phyloP scores from a whole-genome alignment of 2,888 invertebrate species.

The Lasioglossum zephyrum region DNA sequence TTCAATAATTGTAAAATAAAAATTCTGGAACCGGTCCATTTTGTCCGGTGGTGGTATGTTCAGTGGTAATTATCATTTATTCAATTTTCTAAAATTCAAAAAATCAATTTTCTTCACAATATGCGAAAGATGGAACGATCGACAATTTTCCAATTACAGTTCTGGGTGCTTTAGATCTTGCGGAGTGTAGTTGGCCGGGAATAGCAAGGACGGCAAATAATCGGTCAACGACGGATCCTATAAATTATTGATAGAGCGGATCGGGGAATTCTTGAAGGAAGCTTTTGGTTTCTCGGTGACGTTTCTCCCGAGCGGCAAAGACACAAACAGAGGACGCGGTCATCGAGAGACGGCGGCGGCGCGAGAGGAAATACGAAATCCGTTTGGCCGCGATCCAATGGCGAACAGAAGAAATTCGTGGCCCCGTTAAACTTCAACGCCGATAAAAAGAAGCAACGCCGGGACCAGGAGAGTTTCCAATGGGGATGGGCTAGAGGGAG shows the following conservation, averaged over 20 bases:
- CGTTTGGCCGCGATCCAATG: slow-evolving; percentile 61
- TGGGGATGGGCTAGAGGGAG: neutral
- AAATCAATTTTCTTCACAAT: too few relatives aligned
- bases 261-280: slow-evolving; percentile 15
- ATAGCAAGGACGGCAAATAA: neutral
- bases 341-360: slow-evolving; percentile 35
- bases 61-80: neutral
- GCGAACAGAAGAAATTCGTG: slow-evolving; percentile 57
- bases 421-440: slow-evolving; percentile 59
- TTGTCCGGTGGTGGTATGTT: too few relatives aligned
- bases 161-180: neutral
- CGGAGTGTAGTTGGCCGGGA: neutral
- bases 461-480: slow-evolving; percentile 8
- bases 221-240: slow-evolving; percentile 17
- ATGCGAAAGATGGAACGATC: neutral
- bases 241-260: slow-evolving; percentile 30
- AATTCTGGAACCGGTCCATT: too few relatives aligned
- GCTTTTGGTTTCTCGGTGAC: slow-evolving; percentile 17
- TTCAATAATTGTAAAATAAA: too few relatives aligned
- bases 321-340: slow-evolving; percentile 43
- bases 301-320: slow-evolving; percentile 30
- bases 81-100: too few relatives aligned
- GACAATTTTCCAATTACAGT: neutral
- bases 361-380: slow-evolving; percentile 57
- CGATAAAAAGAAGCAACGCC: slow-evolving; percentile 42